These are phyloP conservation scores for Zeuzera pyrina DNA, from an alignment of 2,888 invertebrate species.

Conservation along the genomic window DNA sequence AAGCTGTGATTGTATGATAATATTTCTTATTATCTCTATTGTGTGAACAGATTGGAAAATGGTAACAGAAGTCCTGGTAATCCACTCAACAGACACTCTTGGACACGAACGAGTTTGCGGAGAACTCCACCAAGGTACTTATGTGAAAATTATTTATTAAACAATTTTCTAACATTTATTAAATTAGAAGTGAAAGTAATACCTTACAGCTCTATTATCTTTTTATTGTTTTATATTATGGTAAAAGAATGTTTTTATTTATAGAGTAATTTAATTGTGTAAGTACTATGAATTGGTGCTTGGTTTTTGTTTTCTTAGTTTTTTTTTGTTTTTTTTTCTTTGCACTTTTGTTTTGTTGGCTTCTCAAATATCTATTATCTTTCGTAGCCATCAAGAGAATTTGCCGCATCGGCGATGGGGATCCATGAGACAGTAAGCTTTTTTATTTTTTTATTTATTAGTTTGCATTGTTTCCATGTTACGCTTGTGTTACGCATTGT, in stretches of 20 bases:
- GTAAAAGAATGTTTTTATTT: constrained; percentile 13
- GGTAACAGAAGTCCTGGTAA: constrained; percentile 76
- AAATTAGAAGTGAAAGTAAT: too few species aligned
- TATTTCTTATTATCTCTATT: too few species aligned
- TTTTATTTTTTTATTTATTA: constrained; percentile 17
- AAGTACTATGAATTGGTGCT: too few species aligned
- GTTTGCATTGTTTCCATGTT: neutral
- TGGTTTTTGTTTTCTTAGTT: constrained; percentile 14
- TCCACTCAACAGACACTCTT: constrained; percentile 83
- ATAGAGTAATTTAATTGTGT: too few species aligned
- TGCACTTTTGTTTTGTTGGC: constrained; percentile 29
- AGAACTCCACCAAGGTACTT: constrained; percentile 86
- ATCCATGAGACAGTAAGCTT: constrained; percentile 71
- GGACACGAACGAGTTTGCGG: constrained; percentile 88
- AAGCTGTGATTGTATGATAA: too few species aligned
- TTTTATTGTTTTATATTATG: constrained; percentile 12
- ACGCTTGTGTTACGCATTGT: too few species aligned
- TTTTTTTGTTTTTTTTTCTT: constrained; percentile 12
- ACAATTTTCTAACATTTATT: neutral
- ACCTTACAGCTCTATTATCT: too few species aligned
- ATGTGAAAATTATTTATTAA: constrained; percentile 7
- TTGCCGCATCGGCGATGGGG: constrained; percentile 70
- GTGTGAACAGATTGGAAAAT: constrained; percentile 57
- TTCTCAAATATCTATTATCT: constrained; percentile 37
- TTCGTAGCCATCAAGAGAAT: constrained; percentile 68